Evolutionary conservation across 2,797 vertebrate species (phyloP).

Genomic region (Myiothlypis chrysogaster): DNA sequence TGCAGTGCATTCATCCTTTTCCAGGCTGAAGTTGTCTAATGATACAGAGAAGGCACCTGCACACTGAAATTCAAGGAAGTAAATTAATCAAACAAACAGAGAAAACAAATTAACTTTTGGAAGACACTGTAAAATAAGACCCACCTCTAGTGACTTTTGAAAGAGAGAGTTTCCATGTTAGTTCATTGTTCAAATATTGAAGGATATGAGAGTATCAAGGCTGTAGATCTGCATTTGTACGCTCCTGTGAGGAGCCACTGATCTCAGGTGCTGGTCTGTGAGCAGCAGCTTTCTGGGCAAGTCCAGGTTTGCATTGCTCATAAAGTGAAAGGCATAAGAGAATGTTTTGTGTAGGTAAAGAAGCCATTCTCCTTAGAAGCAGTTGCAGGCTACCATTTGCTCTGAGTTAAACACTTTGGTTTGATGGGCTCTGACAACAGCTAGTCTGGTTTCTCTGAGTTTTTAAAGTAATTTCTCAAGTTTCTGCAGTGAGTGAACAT

Average conservation of each 20-base stretch:
- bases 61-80: not conserved
- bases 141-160: not conserved
- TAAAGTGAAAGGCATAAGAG: not conserved
- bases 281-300: conserved; percentile 10
- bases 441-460: not conserved
- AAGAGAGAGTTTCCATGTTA: not conserved
- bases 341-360: not conserved
- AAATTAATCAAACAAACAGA: not conserved
- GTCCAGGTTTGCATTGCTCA: conserved; percentile 1
- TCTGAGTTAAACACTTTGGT: not conserved
- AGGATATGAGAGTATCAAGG: not conserved
- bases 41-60: not conserved
- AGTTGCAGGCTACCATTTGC: not conserved
- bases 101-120: not conserved
- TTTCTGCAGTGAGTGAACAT: not conserved
- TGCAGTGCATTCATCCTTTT: not conserved
- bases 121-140: not conserved
- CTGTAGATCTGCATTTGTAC: not conserved
- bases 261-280: conserved; percentile 8
- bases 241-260: not conserved
- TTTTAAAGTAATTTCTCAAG: not conserved
- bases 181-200: not conserved
- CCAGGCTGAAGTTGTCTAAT: not conserved
- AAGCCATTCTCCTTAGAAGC: not conserved
- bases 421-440: not conserved